A percentile compares a stretch with the other conserved stretches of the same genome.
These are phyloP conservation scores for Microcebus murinus DNA, from an alignment of 2,113 vertebrate genomes.

Conservation along the genomic window DNA sequence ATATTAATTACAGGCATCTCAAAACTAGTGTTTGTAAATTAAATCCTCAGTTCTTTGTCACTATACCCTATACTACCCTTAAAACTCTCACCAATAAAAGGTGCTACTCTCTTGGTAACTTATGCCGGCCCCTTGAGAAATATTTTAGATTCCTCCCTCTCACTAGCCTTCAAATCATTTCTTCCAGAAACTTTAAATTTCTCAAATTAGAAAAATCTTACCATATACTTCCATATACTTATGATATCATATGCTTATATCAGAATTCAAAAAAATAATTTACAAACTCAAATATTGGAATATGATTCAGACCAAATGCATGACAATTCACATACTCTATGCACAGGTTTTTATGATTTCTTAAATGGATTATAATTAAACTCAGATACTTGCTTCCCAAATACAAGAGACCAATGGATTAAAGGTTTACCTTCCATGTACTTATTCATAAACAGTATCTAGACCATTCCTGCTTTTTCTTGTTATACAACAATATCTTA, in stretches of 20 bases:
- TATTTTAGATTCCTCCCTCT: not conserved
- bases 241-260: not conserved
- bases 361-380: not conserved
- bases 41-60: not conserved
- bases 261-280: not conserved
- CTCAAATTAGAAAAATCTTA: too few relatives aligned
- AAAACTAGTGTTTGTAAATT: constrained; percentile 6
- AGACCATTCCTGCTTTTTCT: not conserved
- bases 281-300: not conserved
- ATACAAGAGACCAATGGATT: not conserved
- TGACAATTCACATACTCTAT: not conserved
- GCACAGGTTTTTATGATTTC: not conserved
- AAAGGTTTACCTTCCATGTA: not conserved
- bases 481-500: not conserved
- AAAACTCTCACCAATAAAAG: not conserved
- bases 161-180: not conserved
- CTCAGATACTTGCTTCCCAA: not conserved
- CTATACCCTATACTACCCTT: not conserved
- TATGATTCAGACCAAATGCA: not conserved
- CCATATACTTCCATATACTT: too few relatives aligned
- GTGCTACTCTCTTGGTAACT: not conserved
- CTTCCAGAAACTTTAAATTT: not conserved
- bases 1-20: not conserved
- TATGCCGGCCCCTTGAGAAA: not conserved
- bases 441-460: constrained; percentile 1